Percentiles rank a stretch among this genome's conserved stretches.
phyloP scores from a whole-genome alignment of 2,888 invertebrate genomes.

The Apoda limacodes region DNA sequence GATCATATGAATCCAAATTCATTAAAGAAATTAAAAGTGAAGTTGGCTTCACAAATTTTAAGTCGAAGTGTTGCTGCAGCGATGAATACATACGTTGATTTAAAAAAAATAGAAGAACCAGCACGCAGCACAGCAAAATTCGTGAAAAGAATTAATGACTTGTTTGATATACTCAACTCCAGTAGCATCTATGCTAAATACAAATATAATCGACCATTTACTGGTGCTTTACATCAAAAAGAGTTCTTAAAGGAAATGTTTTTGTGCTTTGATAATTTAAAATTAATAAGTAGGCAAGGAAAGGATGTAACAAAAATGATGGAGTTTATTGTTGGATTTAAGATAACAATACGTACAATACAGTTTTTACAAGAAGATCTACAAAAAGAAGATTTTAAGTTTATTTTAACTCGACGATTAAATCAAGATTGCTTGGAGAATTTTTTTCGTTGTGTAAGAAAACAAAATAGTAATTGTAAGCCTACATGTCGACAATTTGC shows the following conservation, averaged over 20 bases:
- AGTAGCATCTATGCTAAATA: constrained; percentile 3
- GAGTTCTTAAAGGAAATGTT: constrained; percentile 7
- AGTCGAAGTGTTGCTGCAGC: constrained; percentile 13
- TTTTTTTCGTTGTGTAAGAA: constrained; percentile 6
- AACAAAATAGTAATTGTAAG: constrained; percentile 4
- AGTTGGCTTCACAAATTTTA: constrained; percentile 16
- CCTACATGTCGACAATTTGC: constrained; percentile 10
- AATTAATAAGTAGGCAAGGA: no score
- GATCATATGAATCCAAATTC: constrained; percentile 14
- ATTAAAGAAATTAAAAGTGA: constrained; percentile 15
- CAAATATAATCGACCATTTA: constrained; percentile 10
- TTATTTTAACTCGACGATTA: constrained; percentile 6
- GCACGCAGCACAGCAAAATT: constrained; percentile 9
- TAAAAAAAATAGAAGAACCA: constrained; percentile 3
- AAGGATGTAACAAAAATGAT: constrained; percentile 6
- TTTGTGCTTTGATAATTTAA: no score
- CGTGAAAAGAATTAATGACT: constrained; percentile 8
- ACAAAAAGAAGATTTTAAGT: not conserved
- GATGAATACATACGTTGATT: constrained; percentile 6
- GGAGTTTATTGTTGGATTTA: constrained; percentile 6
- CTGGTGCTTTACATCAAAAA: constrained; percentile 5
- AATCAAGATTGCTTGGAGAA: constrained; percentile 4
- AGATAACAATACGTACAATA: constrained; percentile 5
- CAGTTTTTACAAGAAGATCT: constrained; percentile 1
- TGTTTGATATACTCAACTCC: constrained; percentile 15